Evolutionary conservation across 2,888 invertebrate genomes (phyloP), one percentile per base, ranked within the genome.

Genomic region (Adineta ricciae): DNA sequence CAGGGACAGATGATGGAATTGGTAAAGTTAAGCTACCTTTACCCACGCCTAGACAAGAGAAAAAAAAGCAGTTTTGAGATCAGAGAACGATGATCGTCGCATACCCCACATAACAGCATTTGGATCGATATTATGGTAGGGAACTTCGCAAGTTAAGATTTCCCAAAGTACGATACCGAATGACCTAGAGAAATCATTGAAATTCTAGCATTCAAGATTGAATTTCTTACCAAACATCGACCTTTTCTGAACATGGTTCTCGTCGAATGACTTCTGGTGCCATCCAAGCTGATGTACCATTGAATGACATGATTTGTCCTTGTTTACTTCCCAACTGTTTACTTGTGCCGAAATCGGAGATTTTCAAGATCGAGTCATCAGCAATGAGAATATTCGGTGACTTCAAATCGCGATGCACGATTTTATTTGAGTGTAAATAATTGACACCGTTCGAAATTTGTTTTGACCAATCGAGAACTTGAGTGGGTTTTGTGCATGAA

Each of bases 111-210:
- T 97, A 85, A 99, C 96, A 83, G 98, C 96, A 54, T 96, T 96
- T 0, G 95, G 95, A 90, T 97, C 97, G 86, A 98, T 94, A 89
- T 95, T 95, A 89, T 95, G 94, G 91, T 96, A 96, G 0, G 96
- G 96, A 87, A 94, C 94, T 92, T 95, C 96, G 89, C 96, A 95
- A 0, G 97, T 98, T 84, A 99, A 91, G 88, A 99, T 92, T 91
- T 99, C 99, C 99, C 99, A 99, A 19, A 99, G 92, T 0, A 99
- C 97, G 0, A 99, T 96, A 7, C 98, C 99, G 89, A 94, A 99
- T 0, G 97, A 96, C 90, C 90, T 90, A 87, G 11, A 46, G n/a
- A n/a, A n/a, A n/a, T n/a, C n/a, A n/a, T n/a, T n/a, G n/a, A n/a
- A n/a, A n/a, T n/a, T n/a, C n/a, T n/a, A n/a, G n/a, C n/a, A n/a